phyloP scores from a whole-genome alignment of 2,888 invertebrate genomes.

The Leucoptera coffeella region DNA sequence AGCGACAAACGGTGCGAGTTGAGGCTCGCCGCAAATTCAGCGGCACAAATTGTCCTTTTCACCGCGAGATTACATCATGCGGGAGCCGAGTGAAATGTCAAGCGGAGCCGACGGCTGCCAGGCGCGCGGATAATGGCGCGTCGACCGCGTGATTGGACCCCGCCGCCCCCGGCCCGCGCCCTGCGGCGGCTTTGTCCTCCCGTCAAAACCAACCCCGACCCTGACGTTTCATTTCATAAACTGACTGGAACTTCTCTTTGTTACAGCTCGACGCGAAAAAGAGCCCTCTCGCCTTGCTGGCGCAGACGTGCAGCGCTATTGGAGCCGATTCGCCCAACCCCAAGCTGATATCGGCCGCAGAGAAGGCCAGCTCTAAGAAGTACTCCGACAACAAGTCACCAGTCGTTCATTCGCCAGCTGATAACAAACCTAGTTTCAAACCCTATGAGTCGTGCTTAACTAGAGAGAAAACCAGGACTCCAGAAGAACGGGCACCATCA shows the following conservation, averaged over 20 bases:
- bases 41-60: conserved; percentile 54
- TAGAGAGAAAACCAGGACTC: conserved; percentile 61
- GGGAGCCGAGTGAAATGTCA: conserved; percentile 54
- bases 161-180: conserved; percentile 17
- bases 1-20: conserved; percentile 43
- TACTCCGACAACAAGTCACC: conserved; percentile 57
- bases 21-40: conserved; percentile 49
- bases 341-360: conserved; percentile 67
- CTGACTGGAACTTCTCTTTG: conserved; percentile 24
- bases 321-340: conserved; percentile 82
- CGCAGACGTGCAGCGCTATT: conserved; percentile 96
- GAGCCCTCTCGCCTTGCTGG: conserved; percentile 90
- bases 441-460: conserved; percentile 66
- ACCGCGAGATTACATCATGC: conserved; percentile 54
- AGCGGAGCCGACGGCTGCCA: conserved; percentile 52
- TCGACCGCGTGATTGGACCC: conserved; percentile 50
- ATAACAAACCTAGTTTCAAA: conserved; percentile 63
- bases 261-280: conserved; percentile 96
- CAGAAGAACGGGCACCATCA: conserved; percentile 57
- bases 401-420: conserved; percentile 33
- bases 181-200: conserved; percentile 40
- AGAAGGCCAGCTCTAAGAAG: conserved; percentile 62
- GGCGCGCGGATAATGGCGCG: conserved; percentile 54
- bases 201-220: conserved; percentile 44
- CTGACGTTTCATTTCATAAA: conserved; percentile 47